Evolutionary conservation across 2,797 vertebrate genomes (phyloP).

Genomic region (Acomys russatus): DNA sequence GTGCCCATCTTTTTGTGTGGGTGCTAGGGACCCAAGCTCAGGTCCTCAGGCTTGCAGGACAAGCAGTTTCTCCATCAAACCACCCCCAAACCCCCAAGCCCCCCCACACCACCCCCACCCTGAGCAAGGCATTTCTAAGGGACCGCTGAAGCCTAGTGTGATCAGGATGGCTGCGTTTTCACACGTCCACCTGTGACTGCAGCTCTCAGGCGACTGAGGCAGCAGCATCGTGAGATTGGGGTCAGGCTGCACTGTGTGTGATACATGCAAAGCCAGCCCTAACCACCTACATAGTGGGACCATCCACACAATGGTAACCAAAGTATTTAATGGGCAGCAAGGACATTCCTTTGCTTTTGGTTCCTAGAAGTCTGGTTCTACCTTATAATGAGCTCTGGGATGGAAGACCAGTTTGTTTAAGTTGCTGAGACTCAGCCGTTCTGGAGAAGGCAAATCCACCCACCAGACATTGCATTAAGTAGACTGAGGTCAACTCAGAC

Average conservation of each 20-base stretch:
- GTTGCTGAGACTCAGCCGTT: background rate
- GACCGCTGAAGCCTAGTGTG: background rate
- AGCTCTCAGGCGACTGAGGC: background rate
- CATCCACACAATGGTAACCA: background rate
- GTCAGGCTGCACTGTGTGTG: background rate
- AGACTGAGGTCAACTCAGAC: background rate
- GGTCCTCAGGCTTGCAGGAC: background rate
- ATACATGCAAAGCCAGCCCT: background rate
- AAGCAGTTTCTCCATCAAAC: background rate
- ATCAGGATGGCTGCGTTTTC: background rate
- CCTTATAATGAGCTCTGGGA: background rate
- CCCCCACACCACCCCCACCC: too few species aligned
- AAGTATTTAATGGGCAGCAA: background rate
- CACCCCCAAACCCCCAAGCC: background rate
- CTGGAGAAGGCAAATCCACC: background rate
- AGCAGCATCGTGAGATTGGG: background rate
- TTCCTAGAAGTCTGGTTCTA: background rate
- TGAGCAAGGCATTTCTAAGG: background rate
- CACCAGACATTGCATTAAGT: background rate
- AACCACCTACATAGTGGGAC: background rate
- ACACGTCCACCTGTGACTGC: background rate
- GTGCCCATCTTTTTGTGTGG: background rate
- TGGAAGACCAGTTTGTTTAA: background rate
- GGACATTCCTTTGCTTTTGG: background rate
- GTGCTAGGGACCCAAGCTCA: background rate